These are phyloP conservation scores for Genyomyrus donnyi DNA, from an alignment of 2,113 vertebrate species.

Conservation along the genomic window DNA sequence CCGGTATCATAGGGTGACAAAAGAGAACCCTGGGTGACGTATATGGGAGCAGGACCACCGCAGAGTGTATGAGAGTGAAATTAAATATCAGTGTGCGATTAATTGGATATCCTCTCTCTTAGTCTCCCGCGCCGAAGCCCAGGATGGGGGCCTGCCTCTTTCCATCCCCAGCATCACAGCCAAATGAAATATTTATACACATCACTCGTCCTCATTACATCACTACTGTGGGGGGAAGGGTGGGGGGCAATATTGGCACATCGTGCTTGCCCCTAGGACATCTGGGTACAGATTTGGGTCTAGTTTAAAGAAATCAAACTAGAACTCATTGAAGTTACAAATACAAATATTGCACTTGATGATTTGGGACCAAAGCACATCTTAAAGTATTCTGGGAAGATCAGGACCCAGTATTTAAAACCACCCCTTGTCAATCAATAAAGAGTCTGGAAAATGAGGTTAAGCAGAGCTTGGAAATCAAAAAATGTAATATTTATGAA, in stretches of 20 bases:
- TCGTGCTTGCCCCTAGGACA: constrained; percentile 29
- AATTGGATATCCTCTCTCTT: constrained; percentile 33
- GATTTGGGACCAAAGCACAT: constrained; percentile 24
- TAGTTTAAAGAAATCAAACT: constrained; percentile 40
- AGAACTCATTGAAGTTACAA: constrained; percentile 32
- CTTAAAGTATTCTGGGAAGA: constrained; percentile 32
- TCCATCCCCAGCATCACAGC: constrained; percentile 28
- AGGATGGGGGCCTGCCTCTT: constrained; percentile 22
- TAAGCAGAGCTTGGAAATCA: constrained; percentile 48
- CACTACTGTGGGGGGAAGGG: constrained; percentile 26
- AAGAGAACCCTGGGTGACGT: neutral
- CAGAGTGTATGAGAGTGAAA: constrained; percentile 33
- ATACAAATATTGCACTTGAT: constrained; percentile 44
- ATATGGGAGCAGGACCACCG: neutral
- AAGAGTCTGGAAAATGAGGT: constrained; percentile 38
- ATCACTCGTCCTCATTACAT: neutral
- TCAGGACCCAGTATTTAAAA: constrained; percentile 25
- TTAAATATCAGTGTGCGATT: constrained; percentile 41
- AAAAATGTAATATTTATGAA: constrained; percentile 57
- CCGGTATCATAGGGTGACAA: neutral
- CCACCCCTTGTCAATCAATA: constrained; percentile 32
- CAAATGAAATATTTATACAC: constrained; percentile 38
- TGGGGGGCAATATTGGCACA: constrained; percentile 32
- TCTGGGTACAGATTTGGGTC: constrained; percentile 39
- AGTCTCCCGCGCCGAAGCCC: constrained; percentile 24